Conservation (phyloP, 1,140 invertebrate genomes). For the Pinna nobilis region DNA sequence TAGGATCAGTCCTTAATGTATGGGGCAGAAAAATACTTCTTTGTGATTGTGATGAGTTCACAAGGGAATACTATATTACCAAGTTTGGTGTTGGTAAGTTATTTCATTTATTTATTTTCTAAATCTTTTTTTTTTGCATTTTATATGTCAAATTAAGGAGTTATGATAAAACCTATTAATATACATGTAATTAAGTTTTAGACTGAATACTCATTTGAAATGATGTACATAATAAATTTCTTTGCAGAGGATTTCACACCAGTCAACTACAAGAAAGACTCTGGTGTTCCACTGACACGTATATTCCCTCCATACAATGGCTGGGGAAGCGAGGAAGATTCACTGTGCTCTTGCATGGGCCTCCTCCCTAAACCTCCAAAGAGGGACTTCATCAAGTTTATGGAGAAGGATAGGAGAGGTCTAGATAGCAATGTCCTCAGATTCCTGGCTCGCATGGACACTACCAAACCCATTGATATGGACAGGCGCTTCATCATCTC, state of each 20-base stretch:
- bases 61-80: slow-evolving; percentile 77
- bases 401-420: slow-evolving; percentile 78
- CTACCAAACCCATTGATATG: slow-evolving; percentile 81
- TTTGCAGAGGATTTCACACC: slow-evolving; percentile 66
- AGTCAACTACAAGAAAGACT: slow-evolving; percentile 54
- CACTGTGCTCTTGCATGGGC: slow-evolving; percentile 72
- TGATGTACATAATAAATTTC: neutral
- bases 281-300: slow-evolving; percentile 1
- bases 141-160: no score
- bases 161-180: no score
- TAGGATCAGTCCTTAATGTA: slow-evolving; percentile 72
- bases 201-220: neutral
- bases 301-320: slow-evolving; percentile 75
- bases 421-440: slow-evolving; percentile 86
- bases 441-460: slow-evolving; percentile 85
- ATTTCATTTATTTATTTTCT: neutral
- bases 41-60: slow-evolving; percentile 74
- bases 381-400: slow-evolving; percentile 74
- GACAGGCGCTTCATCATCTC: slow-evolving; percentile 87
- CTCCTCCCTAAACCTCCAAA: slow-evolving; percentile 73
- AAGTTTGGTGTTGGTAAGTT: slow-evolving; percentile 74
- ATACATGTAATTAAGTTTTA: neutral
- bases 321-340: slow-evolving; percentile 75
- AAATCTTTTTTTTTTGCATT: no score
- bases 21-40: slow-evolving; percentile 73